Percentiles rank a stretch among this genome's conserved stretches.
phyloP scores from a whole-genome alignment of 2,113 vertebrate genomes.

The Hippocampus barbouri region DNA sequence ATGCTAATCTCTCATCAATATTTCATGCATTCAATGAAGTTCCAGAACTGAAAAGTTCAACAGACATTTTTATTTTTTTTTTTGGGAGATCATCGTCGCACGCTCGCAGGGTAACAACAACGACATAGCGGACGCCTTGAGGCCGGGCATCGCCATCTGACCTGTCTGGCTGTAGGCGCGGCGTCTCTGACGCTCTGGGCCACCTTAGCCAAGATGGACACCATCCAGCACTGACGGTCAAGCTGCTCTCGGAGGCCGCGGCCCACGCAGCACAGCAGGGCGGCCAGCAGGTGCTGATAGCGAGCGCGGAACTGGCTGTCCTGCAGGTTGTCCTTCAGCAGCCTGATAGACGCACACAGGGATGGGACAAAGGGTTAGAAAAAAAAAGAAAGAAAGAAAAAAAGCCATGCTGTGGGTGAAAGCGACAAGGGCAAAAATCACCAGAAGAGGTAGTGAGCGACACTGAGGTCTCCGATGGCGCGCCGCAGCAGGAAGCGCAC shows the following conservation, averaged over 20 bases:
- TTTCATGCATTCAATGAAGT: too few species aligned
- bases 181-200: conserved; percentile 86
- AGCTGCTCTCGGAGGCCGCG: conserved; percentile 88
- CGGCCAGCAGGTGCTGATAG: conserved; percentile 91
- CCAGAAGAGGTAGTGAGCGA: conserved; percentile 98
- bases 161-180: conserved; percentile 81
- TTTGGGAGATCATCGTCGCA: too few species aligned
- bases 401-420: too few species aligned
- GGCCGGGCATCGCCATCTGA: conserved; percentile 69
- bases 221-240: conserved; percentile 88
- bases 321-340: conserved; percentile 91
- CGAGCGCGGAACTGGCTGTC: conserved; percentile 96
- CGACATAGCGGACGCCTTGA: too few species aligned
- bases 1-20: too few species aligned
- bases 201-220: conserved; percentile 81
- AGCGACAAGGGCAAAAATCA: conserved; percentile 41
- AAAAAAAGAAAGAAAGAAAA: too few species aligned
- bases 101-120: too few species aligned
- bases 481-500: conserved; percentile 92
- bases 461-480: conserved; percentile 84
- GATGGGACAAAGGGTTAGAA: not conserved
- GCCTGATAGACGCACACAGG: conserved; percentile 65
- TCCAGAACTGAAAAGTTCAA: too few species aligned
- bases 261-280: conserved; percentile 89
- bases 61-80: too few species aligned